A percentile compares a stretch with the other conserved stretches of the same genome.
Evolutionary conservation across 2,888 invertebrate species (phyloP).

Genomic region (Loripinus fragilis): DNA sequence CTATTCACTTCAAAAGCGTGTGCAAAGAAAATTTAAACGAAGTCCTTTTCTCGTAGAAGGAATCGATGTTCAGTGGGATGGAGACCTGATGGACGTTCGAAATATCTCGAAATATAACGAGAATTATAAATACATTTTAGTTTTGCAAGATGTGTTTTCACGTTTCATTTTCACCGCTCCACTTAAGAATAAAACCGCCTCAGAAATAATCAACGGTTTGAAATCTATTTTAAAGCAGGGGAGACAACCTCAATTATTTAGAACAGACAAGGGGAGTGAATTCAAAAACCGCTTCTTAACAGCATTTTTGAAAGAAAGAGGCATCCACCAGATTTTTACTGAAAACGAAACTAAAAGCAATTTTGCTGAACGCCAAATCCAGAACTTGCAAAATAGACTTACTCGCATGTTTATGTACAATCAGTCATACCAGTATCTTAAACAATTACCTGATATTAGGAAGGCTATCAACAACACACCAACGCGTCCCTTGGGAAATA

Average conservation of each 20-base stretch:
- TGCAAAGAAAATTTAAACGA: neutral
- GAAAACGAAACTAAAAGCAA: constrained; percentile 33
- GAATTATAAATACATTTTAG: constrained; percentile 29
- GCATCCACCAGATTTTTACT: constrained; percentile 24
- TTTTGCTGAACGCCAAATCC: constrained; percentile 29
- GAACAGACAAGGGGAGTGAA: constrained; percentile 7
- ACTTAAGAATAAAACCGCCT: constrained; percentile 28
- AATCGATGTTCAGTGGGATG: constrained; percentile 8
- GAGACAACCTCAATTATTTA: constrained; percentile 25
- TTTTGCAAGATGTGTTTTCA: constrained; percentile 37
- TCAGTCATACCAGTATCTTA: constrained; percentile 22
- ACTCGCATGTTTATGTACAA: constrained; percentile 28
- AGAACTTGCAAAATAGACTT: constrained; percentile 24
- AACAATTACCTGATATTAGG: constrained; percentile 16
- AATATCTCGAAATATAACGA: constrained; percentile 28
- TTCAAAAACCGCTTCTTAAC: constrained; percentile 16
- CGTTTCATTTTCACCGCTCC: constrained; percentile 30
- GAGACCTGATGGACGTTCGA: constrained; percentile 2
- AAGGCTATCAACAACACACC: constrained; percentile 28
- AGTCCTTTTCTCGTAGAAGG: neutral
- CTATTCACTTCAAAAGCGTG: constrained; percentile 1
- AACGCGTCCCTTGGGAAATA: constrained; percentile 14
- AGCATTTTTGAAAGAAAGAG: constrained; percentile 16
- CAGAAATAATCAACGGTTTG: constrained; percentile 21
- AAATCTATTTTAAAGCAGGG: constrained; percentile 26